Conservation (phyloP, 1,140 invertebrate genomes). For the Periplaneta americana region DNA sequence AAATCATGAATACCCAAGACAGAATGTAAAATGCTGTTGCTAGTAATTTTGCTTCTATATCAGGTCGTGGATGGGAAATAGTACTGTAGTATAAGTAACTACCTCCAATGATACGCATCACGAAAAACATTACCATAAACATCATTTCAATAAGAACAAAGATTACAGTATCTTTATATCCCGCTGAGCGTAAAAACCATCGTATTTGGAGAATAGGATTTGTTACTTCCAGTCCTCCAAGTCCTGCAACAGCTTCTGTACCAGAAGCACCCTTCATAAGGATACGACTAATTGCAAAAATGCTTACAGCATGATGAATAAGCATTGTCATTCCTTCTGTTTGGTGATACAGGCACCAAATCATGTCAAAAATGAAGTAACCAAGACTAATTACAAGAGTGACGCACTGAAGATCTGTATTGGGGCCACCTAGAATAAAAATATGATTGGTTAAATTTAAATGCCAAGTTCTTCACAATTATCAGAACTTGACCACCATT, state of each 20-base stretch:
- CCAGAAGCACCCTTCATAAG: slow-evolving; percentile 41
- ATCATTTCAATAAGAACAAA: slow-evolving; percentile 12
- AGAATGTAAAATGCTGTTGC: slow-evolving; percentile 12
- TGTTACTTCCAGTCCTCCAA: slow-evolving; percentile 48
- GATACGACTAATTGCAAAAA: slow-evolving; percentile 40
- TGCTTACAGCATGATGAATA: slow-evolving; percentile 43
- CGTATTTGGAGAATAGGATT: slow-evolving; percentile 50
- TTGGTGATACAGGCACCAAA: slow-evolving; percentile 47
- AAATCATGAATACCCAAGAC: slow-evolving; percentile 18
- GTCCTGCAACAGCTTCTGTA: slow-evolving; percentile 38
- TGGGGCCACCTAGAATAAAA: slow-evolving; percentile 13
- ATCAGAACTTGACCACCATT: neutral
- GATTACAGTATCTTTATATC: slow-evolving; percentile 26
- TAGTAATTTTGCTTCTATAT: slow-evolving; percentile 10
- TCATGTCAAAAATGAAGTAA: slow-evolving; percentile 50
- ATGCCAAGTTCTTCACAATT: neutral
- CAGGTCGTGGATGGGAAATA: slow-evolving; percentile 6
- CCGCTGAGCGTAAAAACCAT: slow-evolving; percentile 37
- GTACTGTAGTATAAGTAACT: slow-evolving; percentile 5
- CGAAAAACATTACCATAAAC: slow-evolving; percentile 16
- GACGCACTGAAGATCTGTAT: slow-evolving; percentile 4
- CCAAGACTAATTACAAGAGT: slow-evolving; percentile 35
- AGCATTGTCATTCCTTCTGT: slow-evolving; percentile 45
- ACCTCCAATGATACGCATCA: slow-evolving; percentile 16
- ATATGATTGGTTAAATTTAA: neutral